phyloP scores from a whole-genome alignment of 2,797 vertebrate species.

The Myoxocephalus aenaeus region DNA sequence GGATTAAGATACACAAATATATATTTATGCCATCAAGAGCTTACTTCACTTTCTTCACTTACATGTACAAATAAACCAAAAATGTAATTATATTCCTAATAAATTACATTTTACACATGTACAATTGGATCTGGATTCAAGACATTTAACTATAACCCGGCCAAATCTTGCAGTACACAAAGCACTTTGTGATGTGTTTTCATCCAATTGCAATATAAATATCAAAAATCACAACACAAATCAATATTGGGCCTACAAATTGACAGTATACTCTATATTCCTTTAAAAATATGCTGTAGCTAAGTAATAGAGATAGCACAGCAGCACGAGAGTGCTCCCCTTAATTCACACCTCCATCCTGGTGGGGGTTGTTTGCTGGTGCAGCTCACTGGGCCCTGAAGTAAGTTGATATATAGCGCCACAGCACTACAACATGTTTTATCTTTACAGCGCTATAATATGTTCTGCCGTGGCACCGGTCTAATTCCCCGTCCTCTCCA shows the following conservation, averaged over 20 bases:
- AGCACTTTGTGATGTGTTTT: conserved; percentile 24
- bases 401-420: conserved; percentile 59
- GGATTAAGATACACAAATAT: not conserved
- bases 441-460: conserved; percentile 60
- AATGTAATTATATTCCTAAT: not conserved
- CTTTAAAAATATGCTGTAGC: conserved; percentile 13
- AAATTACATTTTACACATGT: not conserved
- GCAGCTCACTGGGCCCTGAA: conserved; percentile 42
- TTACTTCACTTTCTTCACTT: conserved; percentile 12
- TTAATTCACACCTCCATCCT: conserved; percentile 46
- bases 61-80: conserved; percentile 9
- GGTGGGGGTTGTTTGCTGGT: conserved; percentile 40
- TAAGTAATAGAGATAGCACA: conserved; percentile 22
- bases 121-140: not conserved
- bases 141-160: conserved; percentile 1
- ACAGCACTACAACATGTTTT: conserved; percentile 51
- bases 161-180: not conserved
- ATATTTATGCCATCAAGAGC: not conserved
- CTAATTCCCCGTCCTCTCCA: conserved; percentile 50
- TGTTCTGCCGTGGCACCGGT: conserved; percentile 44
- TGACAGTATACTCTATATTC: not conserved
- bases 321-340: conserved; percentile 9
- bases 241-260: conserved; percentile 6
- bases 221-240: not conserved
- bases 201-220: conserved; percentile 5